Conservation (phyloP, 2,797 vertebrate genomes). For the Mareca penelope region DNA sequence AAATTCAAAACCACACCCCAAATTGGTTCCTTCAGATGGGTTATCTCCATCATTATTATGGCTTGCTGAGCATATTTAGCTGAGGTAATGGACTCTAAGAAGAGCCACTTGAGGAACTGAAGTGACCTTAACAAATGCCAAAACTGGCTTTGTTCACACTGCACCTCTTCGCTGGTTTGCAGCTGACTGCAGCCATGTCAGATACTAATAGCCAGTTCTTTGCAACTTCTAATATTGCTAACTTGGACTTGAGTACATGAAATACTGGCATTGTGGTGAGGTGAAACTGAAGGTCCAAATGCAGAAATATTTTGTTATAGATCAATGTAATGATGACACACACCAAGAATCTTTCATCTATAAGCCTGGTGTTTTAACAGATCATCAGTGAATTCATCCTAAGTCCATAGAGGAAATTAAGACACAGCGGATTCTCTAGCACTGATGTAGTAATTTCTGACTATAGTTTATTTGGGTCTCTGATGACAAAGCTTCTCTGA, state of each 20-base stretch:
- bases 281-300: slow-evolving; percentile 22
- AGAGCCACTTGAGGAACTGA: slow-evolving; percentile 60
- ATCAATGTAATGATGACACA: not conserved
- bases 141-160: slow-evolving; percentile 52
- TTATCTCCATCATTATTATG: slow-evolving; percentile 84
- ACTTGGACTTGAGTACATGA: not conserved
- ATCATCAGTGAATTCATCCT: not conserved
- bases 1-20: slow-evolving; percentile 80
- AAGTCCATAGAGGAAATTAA: slow-evolving; percentile 31
- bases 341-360: not conserved
- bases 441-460: slow-evolving; percentile 14
- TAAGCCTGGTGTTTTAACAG: not conserved
- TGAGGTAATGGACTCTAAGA: slow-evolving; percentile 79
- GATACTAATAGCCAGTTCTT: not conserved
- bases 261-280: slow-evolving; percentile 4
- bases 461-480: slow-evolving; percentile 29
- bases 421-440: not conserved
- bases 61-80: slow-evolving; percentile 76
- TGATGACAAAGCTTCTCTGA: slow-evolving; percentile 15
- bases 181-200: not conserved
- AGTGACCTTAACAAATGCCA: slow-evolving; percentile 59
- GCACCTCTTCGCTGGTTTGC: slow-evolving; percentile 12
- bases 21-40: slow-evolving; percentile 74
- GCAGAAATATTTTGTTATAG: not conserved
- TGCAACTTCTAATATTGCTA: slow-evolving; percentile 1